These are phyloP conservation scores for Lepidocyrtoides sp. DNA, from an alignment of 2,888 invertebrate genomes.

Conservation along the genomic window DNA sequence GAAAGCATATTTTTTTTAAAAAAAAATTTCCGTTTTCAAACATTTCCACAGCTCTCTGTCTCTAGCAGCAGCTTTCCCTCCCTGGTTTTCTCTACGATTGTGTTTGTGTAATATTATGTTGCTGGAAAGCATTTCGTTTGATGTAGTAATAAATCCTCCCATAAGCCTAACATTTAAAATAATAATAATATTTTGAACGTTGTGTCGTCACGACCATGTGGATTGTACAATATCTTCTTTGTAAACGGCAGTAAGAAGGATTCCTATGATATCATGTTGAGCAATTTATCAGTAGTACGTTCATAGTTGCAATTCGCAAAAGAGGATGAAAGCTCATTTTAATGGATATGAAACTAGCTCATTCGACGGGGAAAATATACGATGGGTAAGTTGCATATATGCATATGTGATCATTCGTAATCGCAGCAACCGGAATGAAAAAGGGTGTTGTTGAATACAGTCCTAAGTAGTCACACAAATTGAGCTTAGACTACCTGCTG, in stretches of 20 bases:
- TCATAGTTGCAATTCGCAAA: too few species aligned
- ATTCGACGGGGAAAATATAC: too few species aligned
- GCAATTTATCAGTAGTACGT: background rate
- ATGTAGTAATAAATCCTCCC: conserved; percentile 30
- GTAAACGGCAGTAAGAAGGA: background rate
- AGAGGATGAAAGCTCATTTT: too few species aligned
- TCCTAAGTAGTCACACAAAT: too few species aligned
- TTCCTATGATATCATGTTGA: background rate
- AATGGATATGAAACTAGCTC: too few species aligned
- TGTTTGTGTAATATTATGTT: background rate
- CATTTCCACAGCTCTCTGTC: conserved; percentile 22
- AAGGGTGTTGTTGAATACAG: too few species aligned
- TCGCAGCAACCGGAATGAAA: too few species aligned
- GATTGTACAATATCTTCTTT: background rate
- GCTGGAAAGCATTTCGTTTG: conserved; percentile 6
- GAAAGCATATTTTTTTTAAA: conserved; percentile 6
- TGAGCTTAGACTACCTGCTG: too few species aligned
- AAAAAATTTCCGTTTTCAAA: background rate
- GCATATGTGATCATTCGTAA: too few species aligned
- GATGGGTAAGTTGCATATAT: too few species aligned
- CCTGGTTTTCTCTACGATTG: background rate
- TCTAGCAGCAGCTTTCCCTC: background rate
- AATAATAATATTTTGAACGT: conserved; percentile 18
- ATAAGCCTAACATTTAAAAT: background rate
- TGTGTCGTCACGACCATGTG: background rate